Evolutionary conservation across 2,113 vertebrate genomes (phyloP), one percentile per base, ranked within the genome.

Genomic region (Gambusia holbrooki): DNA sequence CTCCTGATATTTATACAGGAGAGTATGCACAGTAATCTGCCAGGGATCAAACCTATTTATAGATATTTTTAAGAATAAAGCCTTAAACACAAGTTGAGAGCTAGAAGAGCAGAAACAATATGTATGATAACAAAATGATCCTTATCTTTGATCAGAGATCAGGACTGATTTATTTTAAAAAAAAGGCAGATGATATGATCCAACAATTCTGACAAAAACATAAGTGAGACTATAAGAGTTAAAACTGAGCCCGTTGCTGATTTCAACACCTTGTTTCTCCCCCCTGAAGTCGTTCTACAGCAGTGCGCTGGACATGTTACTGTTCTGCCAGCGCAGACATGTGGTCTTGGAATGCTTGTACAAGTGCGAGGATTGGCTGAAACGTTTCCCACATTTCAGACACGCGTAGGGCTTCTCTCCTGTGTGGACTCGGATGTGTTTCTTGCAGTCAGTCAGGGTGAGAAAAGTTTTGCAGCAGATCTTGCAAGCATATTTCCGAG

Each of bases 331-430:
- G 87, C 97, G 94, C 17, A 99, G 94, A 85, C 98, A 99, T 71
- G 98, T 99, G 2, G 97, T 99, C 93, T 99, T 99, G 30, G 97
- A 98, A 91, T 98, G 98, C 90, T 99, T 99, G 86, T 99, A 99
- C 22, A 99, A 92, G 90, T 99, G 97, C 81, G 97, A 98, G 32
- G 97, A 99, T 90, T 99, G 98, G 76, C 97, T 99, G 91, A 98
- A 99, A 66, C 97, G 95, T 82, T 98, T 98, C 72, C 97, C 97
- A 0, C 97, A 99, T 92, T 98, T 99, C n/a, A 99, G 95, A 86
- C 97, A 99, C 25, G 97, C 97, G 0, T 99, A 99, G 1, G 98
- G 97, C 67, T 99, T 98, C 79, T 99, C 97, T 3, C 97, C 97
- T 0, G 98, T 99, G 93, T 99, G 98, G 9, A 99, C 97, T 0